These are phyloP conservation scores for Alloscopus bannaensis DNA, from an alignment of 2,888 invertebrate species.

Conservation along the genomic window DNA sequence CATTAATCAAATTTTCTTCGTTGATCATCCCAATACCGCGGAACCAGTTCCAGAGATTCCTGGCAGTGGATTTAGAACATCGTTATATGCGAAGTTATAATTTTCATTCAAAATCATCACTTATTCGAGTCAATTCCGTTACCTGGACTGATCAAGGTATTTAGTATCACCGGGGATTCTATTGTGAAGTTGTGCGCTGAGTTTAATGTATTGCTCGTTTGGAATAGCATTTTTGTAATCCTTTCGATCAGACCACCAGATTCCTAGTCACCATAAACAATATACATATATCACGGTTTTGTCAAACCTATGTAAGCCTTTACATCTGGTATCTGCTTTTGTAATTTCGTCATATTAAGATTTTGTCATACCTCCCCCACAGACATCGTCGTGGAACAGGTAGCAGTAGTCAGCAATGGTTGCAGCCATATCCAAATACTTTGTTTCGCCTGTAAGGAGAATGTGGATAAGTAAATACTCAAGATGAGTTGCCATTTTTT, in stretches of 20 bases:
- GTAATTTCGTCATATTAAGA: too few species aligned
- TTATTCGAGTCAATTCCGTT: too few species aligned
- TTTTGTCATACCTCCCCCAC: conserved; percentile 41
- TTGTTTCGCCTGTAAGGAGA: conserved; percentile 30
- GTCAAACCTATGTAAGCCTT: too few species aligned
- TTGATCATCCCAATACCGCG: conserved; percentile 63
- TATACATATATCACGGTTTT: conserved; percentile 19
- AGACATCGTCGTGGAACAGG: conserved; percentile 46
- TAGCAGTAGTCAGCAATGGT: conserved; percentile 48
- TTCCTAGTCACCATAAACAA: conserved; percentile 25
- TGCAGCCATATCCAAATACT: conserved; percentile 50
- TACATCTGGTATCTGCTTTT: too few species aligned
- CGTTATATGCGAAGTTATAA: too few species aligned
- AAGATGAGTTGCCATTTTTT: too few species aligned
- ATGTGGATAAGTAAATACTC: too few species aligned
- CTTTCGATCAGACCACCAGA: conserved; percentile 45
- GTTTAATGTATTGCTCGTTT: conserved; percentile 52
- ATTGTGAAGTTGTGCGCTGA: conserved; percentile 39
- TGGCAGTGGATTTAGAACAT: too few species aligned
- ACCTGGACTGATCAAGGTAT: conserved; percentile 54
- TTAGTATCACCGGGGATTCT: conserved; percentile 40
- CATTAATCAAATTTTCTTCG: conserved; percentile 65
- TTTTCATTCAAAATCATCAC: too few species aligned
- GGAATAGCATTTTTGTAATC: conserved; percentile 49
- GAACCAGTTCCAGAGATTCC: conserved; percentile 66